phyloP scores from a whole-genome alignment of 2,888 invertebrate genomes.

The Argynnis bischoffii region DNA sequence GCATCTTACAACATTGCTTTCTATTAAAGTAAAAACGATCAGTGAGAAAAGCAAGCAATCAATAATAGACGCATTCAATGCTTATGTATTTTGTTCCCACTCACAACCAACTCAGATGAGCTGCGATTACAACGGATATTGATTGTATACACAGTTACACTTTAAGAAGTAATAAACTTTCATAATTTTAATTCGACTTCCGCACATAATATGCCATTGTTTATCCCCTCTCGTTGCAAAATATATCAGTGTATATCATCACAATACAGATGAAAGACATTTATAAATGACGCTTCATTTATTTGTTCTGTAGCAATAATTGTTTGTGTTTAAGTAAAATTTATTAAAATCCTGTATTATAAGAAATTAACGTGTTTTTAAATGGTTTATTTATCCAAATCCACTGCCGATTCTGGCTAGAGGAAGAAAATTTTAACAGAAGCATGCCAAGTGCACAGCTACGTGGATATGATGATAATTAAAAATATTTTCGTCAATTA shows the following conservation, averaged over 20 bases:
- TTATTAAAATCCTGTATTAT: too few relatives aligned
- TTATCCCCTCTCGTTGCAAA: neutral
- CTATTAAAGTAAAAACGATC: slow-evolving; percentile 53
- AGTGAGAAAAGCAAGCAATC: slow-evolving; percentile 59
- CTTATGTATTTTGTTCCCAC: slow-evolving; percentile 61
- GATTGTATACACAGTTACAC: slow-evolving; percentile 65
- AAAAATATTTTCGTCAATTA: neutral
- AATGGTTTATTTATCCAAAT: too few relatives aligned
- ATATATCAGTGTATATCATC: slow-evolving; percentile 5
- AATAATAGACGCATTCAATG: slow-evolving; percentile 59
- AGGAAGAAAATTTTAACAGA: neutral
- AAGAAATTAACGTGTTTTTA: too few relatives aligned
- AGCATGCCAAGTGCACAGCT: slow-evolving; percentile 3
- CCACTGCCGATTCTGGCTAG: too few relatives aligned
- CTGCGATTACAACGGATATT: slow-evolving; percentile 72
- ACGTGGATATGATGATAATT: neutral
- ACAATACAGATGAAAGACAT: neutral
- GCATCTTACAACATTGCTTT: slow-evolving; percentile 48
- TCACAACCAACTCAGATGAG: slow-evolving; percentile 67
- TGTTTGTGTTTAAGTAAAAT: too few relatives aligned
- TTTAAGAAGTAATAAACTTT: slow-evolving; percentile 51
- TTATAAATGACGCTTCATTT: neutral
- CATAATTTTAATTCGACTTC: slow-evolving; percentile 53
- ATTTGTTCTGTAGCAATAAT: neutral
- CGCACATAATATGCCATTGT: slow-evolving; percentile 33